Base-by-base conservation (phyloP, 2,797 vertebrate species). In the Limnodromus scolopaceus region DNA sequence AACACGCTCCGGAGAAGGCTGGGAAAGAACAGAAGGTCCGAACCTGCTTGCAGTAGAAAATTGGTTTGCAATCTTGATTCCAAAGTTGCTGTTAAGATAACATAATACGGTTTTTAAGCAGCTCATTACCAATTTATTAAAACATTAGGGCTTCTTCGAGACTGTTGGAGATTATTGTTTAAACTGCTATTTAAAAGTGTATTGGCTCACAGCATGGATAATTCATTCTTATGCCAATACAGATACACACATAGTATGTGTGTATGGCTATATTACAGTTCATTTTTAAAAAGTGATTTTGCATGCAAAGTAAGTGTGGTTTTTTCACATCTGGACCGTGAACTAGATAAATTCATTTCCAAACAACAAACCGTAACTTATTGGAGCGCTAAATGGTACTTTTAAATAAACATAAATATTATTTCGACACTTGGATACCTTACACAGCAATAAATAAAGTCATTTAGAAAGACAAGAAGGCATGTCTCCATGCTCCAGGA, bases 81-180 rank as follows among this genome's bases (percentile, higher is more conserved):
- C 32, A 43, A 77, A 91, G 68, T 74, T 79, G 71, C 48, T 76
- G 32, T 71, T 91, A 69, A 80, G 78, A 89, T 39, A 34, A 48
- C 28, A 45, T 43, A 86, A 77, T 19, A 58, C 3, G 5, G 55
- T 83, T 86, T 46, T 87, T 48, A 88, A 95, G 60, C 49, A 61
- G 63, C 69, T 79, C 60, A 57, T 92, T 94, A 93, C 15, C 69
- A 71, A 93, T 80, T 94, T 93, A 93, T 85, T 75, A 81, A 74
- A 96, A 92, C 76, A 76, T 86, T 28, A 89, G 34, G 74, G 46
- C 38, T 93, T 95, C 71, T 94, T 69, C 77, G 34, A 93, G 66
- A 34, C 64, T 60, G 77, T 11, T 89, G 51, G 68, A 81, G 53
- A 83, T 74, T 58, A 63, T 23, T 83, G 71, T 75, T 92, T 81